phyloP scores from a whole-genome alignment of 1,140 invertebrate species.

The Tetramorium alpestre region DNA sequence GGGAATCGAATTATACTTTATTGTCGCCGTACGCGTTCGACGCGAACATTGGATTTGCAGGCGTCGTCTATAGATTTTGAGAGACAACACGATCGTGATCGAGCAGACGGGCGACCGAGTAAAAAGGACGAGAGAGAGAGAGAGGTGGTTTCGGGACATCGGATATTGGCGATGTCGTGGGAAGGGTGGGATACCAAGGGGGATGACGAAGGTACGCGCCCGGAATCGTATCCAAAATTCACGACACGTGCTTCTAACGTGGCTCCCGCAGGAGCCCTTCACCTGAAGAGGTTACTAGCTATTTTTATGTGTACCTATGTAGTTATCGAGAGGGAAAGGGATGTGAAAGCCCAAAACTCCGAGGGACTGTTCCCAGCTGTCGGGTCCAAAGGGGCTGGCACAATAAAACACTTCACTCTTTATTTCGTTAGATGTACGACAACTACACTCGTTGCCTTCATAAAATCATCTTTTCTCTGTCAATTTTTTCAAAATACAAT shows the following conservation, averaged over 20 bases:
- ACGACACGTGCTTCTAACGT: constrained; percentile 49
- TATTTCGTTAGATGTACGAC: background rate
- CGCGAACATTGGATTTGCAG: constrained; percentile 49
- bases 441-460: background rate
- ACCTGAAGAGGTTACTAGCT: constrained; percentile 56
- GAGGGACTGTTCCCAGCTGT: constrained; percentile 15
- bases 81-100: constrained; percentile 24
- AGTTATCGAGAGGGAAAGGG: constrained; percentile 50
- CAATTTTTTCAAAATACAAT: background rate
- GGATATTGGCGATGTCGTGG: constrained; percentile 30
- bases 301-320: constrained; percentile 50
- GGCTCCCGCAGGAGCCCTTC: constrained; percentile 61
- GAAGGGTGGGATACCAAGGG: background rate
- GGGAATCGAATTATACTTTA: constrained; percentile 59
- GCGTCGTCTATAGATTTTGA: constrained; percentile 52
- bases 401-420: constrained; percentile 31
- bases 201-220: background rate
- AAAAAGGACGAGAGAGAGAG: constrained; percentile 25
- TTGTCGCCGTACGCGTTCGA: background rate
- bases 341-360: background rate
- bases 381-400: background rate
- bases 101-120: background rate
- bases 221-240: constrained; percentile 61
- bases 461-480: background rate
- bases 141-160: constrained; percentile 32